Percentiles rank a stretch among this genome's conserved stretches.
phyloP scores from a whole-genome alignment of 1,140 invertebrate species.

The Drosophila bipectinata region DNA sequence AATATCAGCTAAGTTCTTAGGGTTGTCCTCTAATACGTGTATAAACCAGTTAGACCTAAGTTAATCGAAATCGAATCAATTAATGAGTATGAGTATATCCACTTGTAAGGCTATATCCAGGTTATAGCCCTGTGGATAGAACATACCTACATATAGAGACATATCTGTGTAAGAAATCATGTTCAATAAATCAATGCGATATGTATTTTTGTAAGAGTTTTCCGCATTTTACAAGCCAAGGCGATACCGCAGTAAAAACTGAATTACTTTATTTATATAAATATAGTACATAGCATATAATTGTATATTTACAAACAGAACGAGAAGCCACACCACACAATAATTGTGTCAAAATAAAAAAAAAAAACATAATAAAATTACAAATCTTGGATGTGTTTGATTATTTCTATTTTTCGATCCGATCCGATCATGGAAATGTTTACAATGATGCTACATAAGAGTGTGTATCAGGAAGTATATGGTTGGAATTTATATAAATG shows the following conservation, averaged over 20 bases:
- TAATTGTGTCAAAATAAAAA: slow-evolving; percentile 67
- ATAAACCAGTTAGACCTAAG: slow-evolving; percentile 42
- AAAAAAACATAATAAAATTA: slow-evolving; percentile 54
- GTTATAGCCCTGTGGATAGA: slow-evolving; percentile 33
- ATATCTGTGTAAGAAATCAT: slow-evolving; percentile 55
- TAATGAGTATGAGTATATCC: slow-evolving; percentile 40
- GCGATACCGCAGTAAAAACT: slow-evolving; percentile 31
- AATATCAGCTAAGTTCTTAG: slow-evolving; percentile 44
- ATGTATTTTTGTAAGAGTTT: slow-evolving; percentile 81
- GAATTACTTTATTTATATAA: slow-evolving; percentile 70
- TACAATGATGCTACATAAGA: neutral
- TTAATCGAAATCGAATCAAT: slow-evolving; percentile 54
- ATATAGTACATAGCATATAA: slow-evolving; percentile 37
- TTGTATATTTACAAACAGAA: slow-evolving; percentile 56
- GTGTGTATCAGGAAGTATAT: neutral
- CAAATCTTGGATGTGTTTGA: slow-evolving; percentile 25
- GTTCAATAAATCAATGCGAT: slow-evolving; percentile 74
- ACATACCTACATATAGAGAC: slow-evolving; percentile 43
- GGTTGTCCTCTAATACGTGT: slow-evolving; percentile 51
- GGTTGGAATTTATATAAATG: slow-evolving; percentile 5
- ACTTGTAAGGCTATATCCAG: slow-evolving; percentile 38
- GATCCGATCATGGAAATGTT: slow-evolving; percentile 14
- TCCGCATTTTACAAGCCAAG: slow-evolving; percentile 73
- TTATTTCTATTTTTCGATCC: slow-evolving; percentile 17
- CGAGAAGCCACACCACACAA: slow-evolving; percentile 59